A percentile compares a stretch with the other conserved stretches of the same genome.
Evolutionary conservation across 2,113 vertebrate species (phyloP).

Genomic region (Passer montanus): DNA sequence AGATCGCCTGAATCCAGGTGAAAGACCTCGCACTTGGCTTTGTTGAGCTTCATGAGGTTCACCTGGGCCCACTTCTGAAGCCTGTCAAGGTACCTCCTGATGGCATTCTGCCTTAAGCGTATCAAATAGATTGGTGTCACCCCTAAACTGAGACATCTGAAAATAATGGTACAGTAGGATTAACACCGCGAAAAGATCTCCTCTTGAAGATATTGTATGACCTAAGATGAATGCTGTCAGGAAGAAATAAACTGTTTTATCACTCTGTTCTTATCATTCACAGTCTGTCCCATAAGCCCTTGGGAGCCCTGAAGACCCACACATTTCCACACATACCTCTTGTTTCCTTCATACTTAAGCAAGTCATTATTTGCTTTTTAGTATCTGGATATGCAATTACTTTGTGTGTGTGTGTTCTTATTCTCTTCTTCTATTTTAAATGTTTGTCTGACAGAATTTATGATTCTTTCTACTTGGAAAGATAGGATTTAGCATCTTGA

Average conservation of each 20-base stretch:
- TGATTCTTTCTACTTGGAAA: neutral
- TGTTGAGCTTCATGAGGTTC: neutral
- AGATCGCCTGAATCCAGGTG: neutral
- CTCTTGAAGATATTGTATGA: neutral
- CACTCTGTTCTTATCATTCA: neutral
- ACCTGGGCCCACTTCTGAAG: neutral
- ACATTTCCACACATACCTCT: neutral
- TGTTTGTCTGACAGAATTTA: neutral
- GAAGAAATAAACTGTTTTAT: neutral
- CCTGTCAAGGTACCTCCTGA: neutral
- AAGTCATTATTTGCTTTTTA: neutral
- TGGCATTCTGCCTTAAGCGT: rapidly evolving
- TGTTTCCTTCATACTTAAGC: neutral
- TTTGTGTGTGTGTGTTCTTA: neutral
- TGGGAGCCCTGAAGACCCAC: neutral
- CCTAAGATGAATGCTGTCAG: neutral
- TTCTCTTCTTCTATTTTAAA: neutral
- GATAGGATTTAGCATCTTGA: neutral
- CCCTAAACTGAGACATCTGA: neutral
- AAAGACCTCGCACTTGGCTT: neutral
- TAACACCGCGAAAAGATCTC: neutral
- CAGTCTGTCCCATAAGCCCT: neutral
- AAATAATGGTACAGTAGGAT: neutral
- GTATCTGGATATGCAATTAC: neutral
- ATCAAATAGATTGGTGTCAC: neutral